phyloP scores from a whole-genome alignment of 2,113 vertebrate species.

The Podarcis cretensis region DNA sequence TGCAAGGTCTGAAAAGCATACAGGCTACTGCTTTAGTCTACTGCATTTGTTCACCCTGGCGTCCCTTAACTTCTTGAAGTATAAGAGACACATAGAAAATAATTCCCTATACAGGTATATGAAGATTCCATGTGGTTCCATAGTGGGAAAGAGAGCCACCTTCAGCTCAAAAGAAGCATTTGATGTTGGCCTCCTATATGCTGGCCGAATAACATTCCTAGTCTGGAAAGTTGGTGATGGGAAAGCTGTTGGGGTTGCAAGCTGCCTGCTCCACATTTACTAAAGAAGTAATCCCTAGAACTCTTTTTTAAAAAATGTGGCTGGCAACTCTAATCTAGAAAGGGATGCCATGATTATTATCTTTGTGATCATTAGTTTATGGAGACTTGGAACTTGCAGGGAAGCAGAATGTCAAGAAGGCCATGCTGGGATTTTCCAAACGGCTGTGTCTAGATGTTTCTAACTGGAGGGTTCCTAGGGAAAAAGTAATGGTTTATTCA shows the following conservation, averaged over 20 bases:
- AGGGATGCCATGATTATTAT: background rate
- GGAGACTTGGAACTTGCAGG: constrained; percentile 64
- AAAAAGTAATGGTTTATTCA: constrained; percentile 67
- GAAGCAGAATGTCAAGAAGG: constrained; percentile 62
- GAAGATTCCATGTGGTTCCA: constrained; percentile 21
- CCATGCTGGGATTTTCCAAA: constrained; percentile 73
- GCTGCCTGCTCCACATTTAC: background rate
- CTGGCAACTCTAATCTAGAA: background rate
- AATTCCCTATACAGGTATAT: background rate
- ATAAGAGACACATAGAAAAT: background rate
- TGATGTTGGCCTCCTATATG: background rate
- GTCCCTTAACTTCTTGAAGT: background rate
- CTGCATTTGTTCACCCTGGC: background rate
- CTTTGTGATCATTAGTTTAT: constrained; percentile 16
- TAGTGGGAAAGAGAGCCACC: constrained; percentile 50
- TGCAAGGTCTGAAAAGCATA: background rate
- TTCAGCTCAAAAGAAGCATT: constrained; percentile 32
- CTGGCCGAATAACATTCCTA: background rate
- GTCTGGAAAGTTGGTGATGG: background rate
- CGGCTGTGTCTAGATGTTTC: constrained; percentile 65
- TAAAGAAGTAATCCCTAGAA: background rate
- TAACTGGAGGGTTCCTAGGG: constrained; percentile 57
- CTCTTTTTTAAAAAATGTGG: background rate
- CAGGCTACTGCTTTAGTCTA: background rate
- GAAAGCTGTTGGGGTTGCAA: background rate